Conservation (phyloP, 2,888 invertebrate species). For the Nomada flava region DNA sequence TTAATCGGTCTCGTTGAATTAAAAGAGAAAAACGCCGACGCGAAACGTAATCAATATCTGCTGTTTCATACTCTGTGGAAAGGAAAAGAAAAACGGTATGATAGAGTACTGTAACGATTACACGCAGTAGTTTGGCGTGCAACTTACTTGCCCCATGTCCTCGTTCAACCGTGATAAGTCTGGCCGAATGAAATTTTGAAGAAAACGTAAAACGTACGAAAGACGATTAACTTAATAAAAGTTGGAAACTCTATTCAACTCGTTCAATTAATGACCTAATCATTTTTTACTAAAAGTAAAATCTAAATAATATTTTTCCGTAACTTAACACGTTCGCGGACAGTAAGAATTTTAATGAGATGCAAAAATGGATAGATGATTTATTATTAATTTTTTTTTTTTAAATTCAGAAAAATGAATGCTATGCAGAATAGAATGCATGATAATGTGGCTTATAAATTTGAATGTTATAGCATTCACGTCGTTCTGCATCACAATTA, state of each 20-base stretch:
- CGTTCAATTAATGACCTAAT: no score
- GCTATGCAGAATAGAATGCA: no score
- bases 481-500: no score
- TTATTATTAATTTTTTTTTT: no score
- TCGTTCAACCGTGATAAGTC: not conserved
- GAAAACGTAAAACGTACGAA: not conserved
- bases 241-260: not conserved
- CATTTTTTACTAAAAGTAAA: no score
- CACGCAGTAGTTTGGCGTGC: not conserved
- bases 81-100: slow-evolving; percentile 1
- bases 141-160: not conserved
- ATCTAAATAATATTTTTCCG: no score
- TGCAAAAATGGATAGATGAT: no score
- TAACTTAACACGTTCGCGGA: no score
- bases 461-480: no score
- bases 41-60: slow-evolving; percentile 12
- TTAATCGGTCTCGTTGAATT: slow-evolving; percentile 33
- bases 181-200: slow-evolving; percentile 18
- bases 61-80: not conserved
- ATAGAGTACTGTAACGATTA: slow-evolving; percentile 5
- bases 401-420: no score
- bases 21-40: slow-evolving; percentile 2
- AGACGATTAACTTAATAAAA: not conserved
- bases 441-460: no score
- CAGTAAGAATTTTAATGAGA: no score